These are phyloP conservation scores for Varanus komodoensis DNA, from an alignment of 2,113 vertebrate species.

Conservation along the genomic window DNA sequence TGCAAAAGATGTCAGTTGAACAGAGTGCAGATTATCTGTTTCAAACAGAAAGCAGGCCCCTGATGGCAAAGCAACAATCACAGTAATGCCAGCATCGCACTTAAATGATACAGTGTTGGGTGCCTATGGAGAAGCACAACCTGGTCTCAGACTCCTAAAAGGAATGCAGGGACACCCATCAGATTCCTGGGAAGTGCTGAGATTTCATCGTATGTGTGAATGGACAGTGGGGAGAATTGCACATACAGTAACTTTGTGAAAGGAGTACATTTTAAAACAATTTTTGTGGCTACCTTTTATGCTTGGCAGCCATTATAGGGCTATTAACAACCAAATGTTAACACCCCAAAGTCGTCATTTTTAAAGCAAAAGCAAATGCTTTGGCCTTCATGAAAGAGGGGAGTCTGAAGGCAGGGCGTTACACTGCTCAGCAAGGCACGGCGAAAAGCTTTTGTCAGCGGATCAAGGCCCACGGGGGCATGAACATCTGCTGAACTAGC, in stretches of 20 bases:
- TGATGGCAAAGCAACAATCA: slow-evolving; percentile 19
- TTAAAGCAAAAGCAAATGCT: background rate
- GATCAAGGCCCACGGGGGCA: background rate
- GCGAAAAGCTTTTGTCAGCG: background rate
- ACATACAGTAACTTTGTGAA: too few relatives aligned
- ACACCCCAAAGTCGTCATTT: background rate
- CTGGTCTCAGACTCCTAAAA: background rate
- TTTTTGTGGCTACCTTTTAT: background rate
- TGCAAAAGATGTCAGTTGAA: slow-evolving; percentile 50
- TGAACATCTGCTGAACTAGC: background rate
- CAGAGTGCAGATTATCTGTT: slow-evolving; percentile 40
- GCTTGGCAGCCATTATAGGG: background rate
- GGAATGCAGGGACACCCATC: background rate
- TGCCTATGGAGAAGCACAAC: fast-evolving
- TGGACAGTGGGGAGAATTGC: too few relatives aligned
- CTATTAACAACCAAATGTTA: background rate
- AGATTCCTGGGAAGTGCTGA: background rate
- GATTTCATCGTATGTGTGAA: background rate
- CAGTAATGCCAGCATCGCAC: background rate
- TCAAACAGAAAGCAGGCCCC: slow-evolving; percentile 35
- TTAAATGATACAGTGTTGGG: slow-evolving; percentile 36
- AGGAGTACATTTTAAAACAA: background rate
- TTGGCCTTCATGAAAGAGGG: background rate
- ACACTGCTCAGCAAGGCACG: background rate
- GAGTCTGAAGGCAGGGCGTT: background rate